Percentiles rank a stretch among this genome's conserved stretches.
Evolutionary conservation across 2,113 vertebrate species (phyloP).

Genomic region (Agelaius phoeniceus): DNA sequence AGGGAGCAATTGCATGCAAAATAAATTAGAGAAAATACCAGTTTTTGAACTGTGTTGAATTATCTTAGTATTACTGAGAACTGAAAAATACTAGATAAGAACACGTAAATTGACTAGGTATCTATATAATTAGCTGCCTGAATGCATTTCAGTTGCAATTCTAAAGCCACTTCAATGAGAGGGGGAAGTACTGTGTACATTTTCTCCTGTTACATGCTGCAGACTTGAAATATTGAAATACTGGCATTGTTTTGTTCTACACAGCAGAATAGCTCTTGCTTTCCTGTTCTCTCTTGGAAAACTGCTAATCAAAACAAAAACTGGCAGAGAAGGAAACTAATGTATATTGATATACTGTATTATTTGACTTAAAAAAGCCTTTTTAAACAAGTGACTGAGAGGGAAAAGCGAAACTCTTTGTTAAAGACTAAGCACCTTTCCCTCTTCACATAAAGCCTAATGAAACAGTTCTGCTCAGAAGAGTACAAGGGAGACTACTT

Average conservation of each 20-base stretch:
- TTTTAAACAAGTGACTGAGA: not conserved
- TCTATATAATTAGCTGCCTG: not conserved
- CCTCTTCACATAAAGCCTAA: not conserved
- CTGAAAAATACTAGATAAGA: not conserved
- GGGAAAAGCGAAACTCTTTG: not conserved
- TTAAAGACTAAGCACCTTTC: not conserved
- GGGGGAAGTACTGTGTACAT: not conserved
- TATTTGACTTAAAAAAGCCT: not conserved
- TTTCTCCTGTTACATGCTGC: not conserved
- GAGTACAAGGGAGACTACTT: not conserved
- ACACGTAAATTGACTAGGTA: not conserved
- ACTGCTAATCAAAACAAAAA: not conserved
- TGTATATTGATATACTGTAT: not conserved
- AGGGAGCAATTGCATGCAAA: not conserved
- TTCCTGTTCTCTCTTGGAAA: not conserved
- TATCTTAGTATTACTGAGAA: not conserved
- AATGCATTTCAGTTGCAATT: not conserved
- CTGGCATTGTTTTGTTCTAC: not conserved
- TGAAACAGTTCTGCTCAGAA: not conserved
- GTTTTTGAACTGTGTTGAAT: not conserved
- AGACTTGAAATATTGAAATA: not conserved
- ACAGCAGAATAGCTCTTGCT: not conserved
- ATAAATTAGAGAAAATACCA: not conserved
- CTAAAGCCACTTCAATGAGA: not conserved
- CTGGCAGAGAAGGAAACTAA: not conserved